Conservation (phyloP, 2,888 invertebrate species). For the Trachelus tabidus region DNA sequence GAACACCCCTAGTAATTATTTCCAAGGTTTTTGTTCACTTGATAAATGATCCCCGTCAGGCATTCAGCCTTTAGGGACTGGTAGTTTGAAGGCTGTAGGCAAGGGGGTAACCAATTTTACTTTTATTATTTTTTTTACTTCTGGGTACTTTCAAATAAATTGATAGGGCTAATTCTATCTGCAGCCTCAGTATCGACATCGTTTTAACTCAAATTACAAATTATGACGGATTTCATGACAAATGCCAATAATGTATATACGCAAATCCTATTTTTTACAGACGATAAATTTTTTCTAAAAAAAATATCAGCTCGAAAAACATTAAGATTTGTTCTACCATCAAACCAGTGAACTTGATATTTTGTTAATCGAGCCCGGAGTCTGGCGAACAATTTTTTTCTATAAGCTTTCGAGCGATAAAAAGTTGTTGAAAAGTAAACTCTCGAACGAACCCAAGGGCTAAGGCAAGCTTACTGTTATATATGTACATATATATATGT, state of each 20-base stretch:
- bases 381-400: too few relatives aligned
- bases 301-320: too few relatives aligned
- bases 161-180: not conserved
- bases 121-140: not conserved
- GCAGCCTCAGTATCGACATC: not conserved
- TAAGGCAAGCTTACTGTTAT: too few relatives aligned
- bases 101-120: not conserved
- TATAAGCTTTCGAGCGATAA: too few relatives aligned
- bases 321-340: too few relatives aligned
- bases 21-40: conserved; percentile 21
- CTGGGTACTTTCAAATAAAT: not conserved
- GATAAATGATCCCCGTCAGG: conserved; percentile 18
- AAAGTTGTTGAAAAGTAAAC: too few relatives aligned
- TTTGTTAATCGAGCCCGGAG: too few relatives aligned
- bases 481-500: not conserved
- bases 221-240: not conserved
- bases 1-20: conserved; percentile 19
- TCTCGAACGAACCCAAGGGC: too few relatives aligned
- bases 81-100: not conserved
- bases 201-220: not conserved
- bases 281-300: too few relatives aligned
- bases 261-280: too few relatives aligned
- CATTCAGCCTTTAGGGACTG: not conserved
- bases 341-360: too few relatives aligned
- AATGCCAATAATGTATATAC: not conserved